Base-by-base conservation (phyloP, 2,797 vertebrate genomes). In the Emydoidea blandingii region DNA sequence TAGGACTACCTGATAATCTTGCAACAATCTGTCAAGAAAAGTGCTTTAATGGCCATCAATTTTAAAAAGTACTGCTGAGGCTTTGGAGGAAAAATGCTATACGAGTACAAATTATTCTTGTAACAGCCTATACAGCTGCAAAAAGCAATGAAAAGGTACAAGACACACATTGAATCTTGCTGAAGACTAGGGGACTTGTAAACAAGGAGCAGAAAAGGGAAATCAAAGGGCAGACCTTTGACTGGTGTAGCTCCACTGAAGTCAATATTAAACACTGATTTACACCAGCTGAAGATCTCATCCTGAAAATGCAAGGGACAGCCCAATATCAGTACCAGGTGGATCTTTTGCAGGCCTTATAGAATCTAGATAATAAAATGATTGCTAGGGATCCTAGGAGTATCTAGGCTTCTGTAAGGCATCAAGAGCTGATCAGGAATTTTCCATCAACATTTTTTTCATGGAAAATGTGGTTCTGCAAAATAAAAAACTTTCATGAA, bases 11-110 rank as follows among this genome's bases (percentile, higher is more conserved):
- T 78, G 25, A 41, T 78, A 89, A 88, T 88, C 92, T 91, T 92
- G 91, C 85, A 94, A 92, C 76, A 88, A 92, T 79, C 6, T 83
- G n/a, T 86, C 16, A 11, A 86, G 74, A 89, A 85, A 85, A 31
- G 37, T 0, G 0, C 29, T 1, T 50, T 23, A 79, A 59, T 34
- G 78, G 12, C 57, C 83, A 41, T 80, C 11, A 10, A 47, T 59
- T 90, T 74, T 15, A 21, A 27, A 31, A 23, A 72, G 82, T 59
- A 31, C 47, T 85, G 18, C 80, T 81, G 85, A 79, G 0, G 16
- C n/a, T 83, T 56, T 83, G 86, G 29, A 65, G 52, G 12, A 68
- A 31, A 65, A 78, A 5, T 50, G 81, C n/a, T 90, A 1, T 74
- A 31, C 65, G 80, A 87, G 74, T 18, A 27, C 88, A 95, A 93